phyloP scores from a whole-genome alignment of 2,113 vertebrate genomes.

The Sturnira hondurensis region DNA sequence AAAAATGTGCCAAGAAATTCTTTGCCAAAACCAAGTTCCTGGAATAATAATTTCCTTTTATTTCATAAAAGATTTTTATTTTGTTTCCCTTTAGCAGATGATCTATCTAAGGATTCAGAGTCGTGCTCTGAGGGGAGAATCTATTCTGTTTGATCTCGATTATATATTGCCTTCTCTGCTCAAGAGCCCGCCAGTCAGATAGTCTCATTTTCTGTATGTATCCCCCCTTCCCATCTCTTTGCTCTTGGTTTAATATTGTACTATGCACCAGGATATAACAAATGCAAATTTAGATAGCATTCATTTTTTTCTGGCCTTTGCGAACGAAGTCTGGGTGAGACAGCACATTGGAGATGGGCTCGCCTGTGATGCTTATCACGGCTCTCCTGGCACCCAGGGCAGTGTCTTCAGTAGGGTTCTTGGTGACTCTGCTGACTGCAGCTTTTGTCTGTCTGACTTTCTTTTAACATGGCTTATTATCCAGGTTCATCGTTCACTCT shows the following conservation, averaged over 20 bases:
- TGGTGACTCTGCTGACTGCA: background rate
- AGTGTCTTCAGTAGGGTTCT: background rate
- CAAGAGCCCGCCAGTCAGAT: background rate
- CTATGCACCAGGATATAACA: background rate
- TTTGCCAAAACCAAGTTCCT: constrained; percentile 9
- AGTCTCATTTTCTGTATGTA: background rate
- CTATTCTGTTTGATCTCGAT: background rate
- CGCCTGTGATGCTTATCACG: background rate
- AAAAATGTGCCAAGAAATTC: constrained; percentile 20
- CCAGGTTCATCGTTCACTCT: constrained; percentile 16
- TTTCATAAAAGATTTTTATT: background rate
- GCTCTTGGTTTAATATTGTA: background rate
- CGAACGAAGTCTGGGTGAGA: background rate
- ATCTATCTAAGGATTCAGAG: background rate
- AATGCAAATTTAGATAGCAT: background rate
- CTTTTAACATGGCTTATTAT: background rate
- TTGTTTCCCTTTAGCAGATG: background rate
- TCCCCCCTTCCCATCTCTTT: background rate
- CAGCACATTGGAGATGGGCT: background rate
- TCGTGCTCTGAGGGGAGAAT: background rate
- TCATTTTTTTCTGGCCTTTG: background rate
- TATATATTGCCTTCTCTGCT: background rate
- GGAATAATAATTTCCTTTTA: constrained; percentile 10
- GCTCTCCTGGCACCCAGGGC: background rate
- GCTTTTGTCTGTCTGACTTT: constrained; percentile 39